phyloP scores from a whole-genome alignment of 2,888 invertebrate species.

The Leucozona laternaria region DNA sequence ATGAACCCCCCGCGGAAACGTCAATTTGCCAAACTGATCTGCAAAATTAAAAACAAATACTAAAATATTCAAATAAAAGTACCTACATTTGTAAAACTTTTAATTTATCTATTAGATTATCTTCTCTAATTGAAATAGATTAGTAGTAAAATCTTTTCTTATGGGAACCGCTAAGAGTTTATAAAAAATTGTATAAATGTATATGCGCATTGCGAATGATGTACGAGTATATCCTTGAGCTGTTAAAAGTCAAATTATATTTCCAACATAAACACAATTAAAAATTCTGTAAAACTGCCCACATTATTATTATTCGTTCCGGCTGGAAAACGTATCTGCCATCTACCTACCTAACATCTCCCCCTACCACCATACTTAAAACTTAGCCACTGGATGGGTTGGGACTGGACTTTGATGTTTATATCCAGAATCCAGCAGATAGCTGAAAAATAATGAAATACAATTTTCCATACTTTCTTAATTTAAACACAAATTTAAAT shows the following conservation, averaged over 20 bases:
- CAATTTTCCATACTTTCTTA: constrained; percentile 8
- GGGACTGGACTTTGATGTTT: not conserved
- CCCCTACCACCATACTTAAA: not conserved
- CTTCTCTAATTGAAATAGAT: too few relatives aligned
- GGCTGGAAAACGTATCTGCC: not conserved
- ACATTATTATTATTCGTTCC: not conserved
- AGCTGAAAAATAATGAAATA: not conserved
- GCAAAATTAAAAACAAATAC: too few relatives aligned
- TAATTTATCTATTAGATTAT: too few relatives aligned
- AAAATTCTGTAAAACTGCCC: not conserved
- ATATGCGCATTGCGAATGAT: not conserved
- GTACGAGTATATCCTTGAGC: not conserved
- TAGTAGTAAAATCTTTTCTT: too few relatives aligned
- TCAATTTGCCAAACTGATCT: too few relatives aligned
- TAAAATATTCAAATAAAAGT: too few relatives aligned
- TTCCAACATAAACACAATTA: constrained; percentile 20
- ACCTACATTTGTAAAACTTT: too few relatives aligned
- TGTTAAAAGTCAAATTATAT: constrained; percentile 11
- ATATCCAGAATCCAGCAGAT: not conserved
- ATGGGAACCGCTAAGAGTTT: too few relatives aligned
- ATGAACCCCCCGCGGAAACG: too few relatives aligned
- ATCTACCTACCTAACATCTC: too few relatives aligned
- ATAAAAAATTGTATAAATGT: too few relatives aligned
- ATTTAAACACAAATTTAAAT: not conserved
- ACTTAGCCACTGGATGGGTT: not conserved